Conservation (phyloP, 2,888 invertebrate genomes). For the Prosapia bicincta region DNA sequence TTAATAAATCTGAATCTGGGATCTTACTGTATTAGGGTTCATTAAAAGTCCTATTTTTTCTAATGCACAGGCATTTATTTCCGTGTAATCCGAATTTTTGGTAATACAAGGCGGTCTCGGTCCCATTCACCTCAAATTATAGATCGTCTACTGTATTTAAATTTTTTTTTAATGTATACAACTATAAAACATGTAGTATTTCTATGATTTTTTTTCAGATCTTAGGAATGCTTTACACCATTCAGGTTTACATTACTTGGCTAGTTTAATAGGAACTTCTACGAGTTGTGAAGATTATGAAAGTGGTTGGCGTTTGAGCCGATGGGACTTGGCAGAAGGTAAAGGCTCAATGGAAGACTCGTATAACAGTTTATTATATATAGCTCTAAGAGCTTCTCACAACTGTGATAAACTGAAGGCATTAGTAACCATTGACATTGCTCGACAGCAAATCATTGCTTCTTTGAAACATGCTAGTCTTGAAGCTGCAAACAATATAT, state of each 20-base stretch:
- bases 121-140: too few species aligned
- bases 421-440: conserved; percentile 54
- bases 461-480: conserved; percentile 64
- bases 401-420: conserved; percentile 52
- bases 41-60: too few species aligned
- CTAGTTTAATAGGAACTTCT: conserved; percentile 48
- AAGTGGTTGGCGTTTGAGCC: conserved; percentile 70
- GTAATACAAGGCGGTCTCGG: too few species aligned
- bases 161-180: too few species aligned
- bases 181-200: too few species aligned
- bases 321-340: conserved; percentile 50
- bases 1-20: too few species aligned
- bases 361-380: conserved; percentile 48
- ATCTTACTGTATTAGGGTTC: too few species aligned
- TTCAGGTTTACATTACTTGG: conserved; percentile 59
- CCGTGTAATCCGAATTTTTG: too few species aligned
- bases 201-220: conserved; percentile 42
- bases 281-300: conserved; percentile 54
- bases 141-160: too few species aligned
- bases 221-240: conserved; percentile 49
- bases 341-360: conserved; percentile 18
- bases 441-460: conserved; percentile 57
- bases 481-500: conserved; percentile 74
- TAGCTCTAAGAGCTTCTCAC: conserved; percentile 54
- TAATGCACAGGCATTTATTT: too few species aligned